Evolutionary conservation across 2,113 vertebrate species (phyloP).

Genomic region (Myrmophylax atrothorax): DNA sequence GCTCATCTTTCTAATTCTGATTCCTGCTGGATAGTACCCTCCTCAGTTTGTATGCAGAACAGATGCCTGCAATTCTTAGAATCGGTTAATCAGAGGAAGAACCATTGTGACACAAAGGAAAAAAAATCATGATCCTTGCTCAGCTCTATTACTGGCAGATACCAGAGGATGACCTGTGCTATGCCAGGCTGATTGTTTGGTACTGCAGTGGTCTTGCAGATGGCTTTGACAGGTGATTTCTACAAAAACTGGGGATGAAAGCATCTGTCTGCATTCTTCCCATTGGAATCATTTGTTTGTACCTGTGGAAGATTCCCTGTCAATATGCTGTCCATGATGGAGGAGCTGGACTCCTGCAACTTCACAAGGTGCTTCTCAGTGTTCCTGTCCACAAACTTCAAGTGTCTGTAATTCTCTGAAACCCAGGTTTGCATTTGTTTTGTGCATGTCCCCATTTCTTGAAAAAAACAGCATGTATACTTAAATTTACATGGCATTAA

Average conservation of each 20-base stretch:
- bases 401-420: background rate
- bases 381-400: background rate
- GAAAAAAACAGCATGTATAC: background rate
- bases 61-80: background rate
- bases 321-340: background rate
- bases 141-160: background rate
- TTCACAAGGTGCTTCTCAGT: background rate
- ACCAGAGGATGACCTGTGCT: background rate
- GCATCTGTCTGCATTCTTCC: background rate
- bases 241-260: accelerated
- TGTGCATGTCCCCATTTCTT: background rate
- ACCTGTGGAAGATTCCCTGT: background rate
- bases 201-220: background rate
- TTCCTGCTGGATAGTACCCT: background rate
- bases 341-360: background rate
- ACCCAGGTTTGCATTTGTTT: background rate
- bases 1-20: background rate
- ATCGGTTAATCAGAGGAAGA: background rate
- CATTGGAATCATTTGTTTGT: background rate
- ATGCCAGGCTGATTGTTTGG: background rate
- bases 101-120: background rate
- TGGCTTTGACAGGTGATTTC: background rate
- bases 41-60: background rate
- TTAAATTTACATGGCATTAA: background rate
- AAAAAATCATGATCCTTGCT: background rate